Evolutionary conservation across 2,888 invertebrate genomes (phyloP), one percentile per base, ranked within the genome.

Genomic region (Ochropleura leucogaster): DNA sequence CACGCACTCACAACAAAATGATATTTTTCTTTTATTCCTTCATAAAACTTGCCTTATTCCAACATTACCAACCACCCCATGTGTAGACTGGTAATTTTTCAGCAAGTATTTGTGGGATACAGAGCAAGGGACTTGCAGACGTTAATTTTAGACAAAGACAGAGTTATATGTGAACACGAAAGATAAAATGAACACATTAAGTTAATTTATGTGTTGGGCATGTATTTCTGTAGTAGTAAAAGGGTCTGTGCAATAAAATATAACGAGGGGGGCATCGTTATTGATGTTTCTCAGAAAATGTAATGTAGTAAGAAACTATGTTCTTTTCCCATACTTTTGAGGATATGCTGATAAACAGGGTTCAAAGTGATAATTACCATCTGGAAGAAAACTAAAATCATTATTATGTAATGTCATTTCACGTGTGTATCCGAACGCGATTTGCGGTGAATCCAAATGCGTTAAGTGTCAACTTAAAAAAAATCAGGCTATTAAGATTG

Each of bases 121-220:
- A 89, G 88, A 86, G 86, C 62, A 70, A 88, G 89, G 88, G 89
- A 89, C 88, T 91, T 87, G 85, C 87, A 83, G 88, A 90, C 92
- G 93, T 93, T 94, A 93, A 94, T 94, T 94, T 93, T 91, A 92
- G 93, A 93, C 89, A 90, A 90, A 91, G 92, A 93, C 89, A 89
- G 91, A 89, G 85, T 78, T 89, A 91, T 83, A 84, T 62, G 87
- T 79, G 87, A 79, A 86, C 87, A 89, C 85, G 89, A 87, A 88
- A 89, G 92, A 92, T 90, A 90, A 89, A 92, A 90, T 88, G 90
- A 89, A 85, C 86, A 90, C 93, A 92, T 93, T 92, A 92, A 91
- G 87, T 90, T 92, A 92, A 93, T 93, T 92, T 93, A 93, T 93
- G 89, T 90, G 88, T 90, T 88, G 90, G 88, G 89, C 84, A 86